A percentile compares a stretch with the other conserved stretches of the same genome.
Conservation (phyloP, 2,113 vertebrate genomes). For the Corythoichthys haematopterus region DNA sequence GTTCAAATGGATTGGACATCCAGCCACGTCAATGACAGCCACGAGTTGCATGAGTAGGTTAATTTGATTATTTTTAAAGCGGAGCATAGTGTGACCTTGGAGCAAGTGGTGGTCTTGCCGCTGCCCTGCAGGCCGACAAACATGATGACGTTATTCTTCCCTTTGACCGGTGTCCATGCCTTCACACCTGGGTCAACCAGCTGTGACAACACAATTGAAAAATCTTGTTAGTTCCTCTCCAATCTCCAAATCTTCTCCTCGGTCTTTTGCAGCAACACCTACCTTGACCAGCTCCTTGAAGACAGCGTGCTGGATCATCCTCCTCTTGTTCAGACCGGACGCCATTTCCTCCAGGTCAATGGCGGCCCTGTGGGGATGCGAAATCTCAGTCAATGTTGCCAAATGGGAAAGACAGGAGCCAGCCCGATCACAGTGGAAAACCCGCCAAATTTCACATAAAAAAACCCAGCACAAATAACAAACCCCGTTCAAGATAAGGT, state of each 20-base stretch:
- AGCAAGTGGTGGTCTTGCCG: constrained; percentile 98
- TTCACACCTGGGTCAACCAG: constrained; percentile 98
- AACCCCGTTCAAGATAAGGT: too few species aligned
- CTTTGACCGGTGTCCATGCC: constrained; percentile 98
- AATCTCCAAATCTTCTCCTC: not conserved
- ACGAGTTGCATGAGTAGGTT: too few species aligned
- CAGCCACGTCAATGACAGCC: too few species aligned
- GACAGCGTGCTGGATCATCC: constrained; percentile 98
- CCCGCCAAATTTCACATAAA: too few species aligned
- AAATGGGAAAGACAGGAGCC: too few species aligned
- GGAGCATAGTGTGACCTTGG: constrained; percentile 78
- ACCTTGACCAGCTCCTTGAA: constrained; percentile 99
- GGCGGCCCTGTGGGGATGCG: constrained; percentile 75
- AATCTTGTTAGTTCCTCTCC: not conserved
- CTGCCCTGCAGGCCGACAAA: constrained; percentile 98
- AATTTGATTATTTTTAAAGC: not conserved
- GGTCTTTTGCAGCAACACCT: constrained; percentile 11
- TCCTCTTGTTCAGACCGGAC: constrained; percentile 96
- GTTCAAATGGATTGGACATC: not conserved
- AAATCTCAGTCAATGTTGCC: too few species aligned
- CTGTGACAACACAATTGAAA: constrained; percentile 58
- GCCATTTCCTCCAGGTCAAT: constrained; percentile 99
- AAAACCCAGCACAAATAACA: too few species aligned
- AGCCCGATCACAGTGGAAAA: too few species aligned
- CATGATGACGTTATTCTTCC: constrained; percentile 99